Percentiles rank a stretch among this genome's conserved stretches.
Evolutionary conservation across 2,888 invertebrate species (phyloP).

Genomic region (Hypercompe scribonia): DNA sequence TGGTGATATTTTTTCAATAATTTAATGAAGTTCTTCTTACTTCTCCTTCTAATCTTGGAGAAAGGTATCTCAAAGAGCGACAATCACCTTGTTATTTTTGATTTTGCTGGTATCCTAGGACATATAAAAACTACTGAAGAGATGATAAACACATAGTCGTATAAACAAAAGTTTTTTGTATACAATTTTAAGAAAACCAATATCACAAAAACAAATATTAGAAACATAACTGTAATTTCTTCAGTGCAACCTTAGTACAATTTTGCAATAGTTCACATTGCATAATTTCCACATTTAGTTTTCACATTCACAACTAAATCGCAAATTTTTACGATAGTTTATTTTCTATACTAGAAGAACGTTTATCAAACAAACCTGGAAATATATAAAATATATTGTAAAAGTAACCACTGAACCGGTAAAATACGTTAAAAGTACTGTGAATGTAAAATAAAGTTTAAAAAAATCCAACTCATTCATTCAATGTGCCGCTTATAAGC

Average conservation of each 20-base stretch:
- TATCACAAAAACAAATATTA: too few relatives aligned
- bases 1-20: too few relatives aligned
- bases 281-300: not conserved
- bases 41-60: too few relatives aligned
- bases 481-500: not conserved
- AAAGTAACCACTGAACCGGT: not conserved
- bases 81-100: too few relatives aligned
- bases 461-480: not conserved
- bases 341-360: not conserved
- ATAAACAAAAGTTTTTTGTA: too few relatives aligned
- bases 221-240: not conserved
- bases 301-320: not conserved
- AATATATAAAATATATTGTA: not conserved
- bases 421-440: not conserved
- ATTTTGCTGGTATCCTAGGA: not conserved
- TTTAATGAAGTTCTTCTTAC: too few relatives aligned
- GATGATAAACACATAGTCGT: too few relatives aligned
- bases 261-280: not conserved
- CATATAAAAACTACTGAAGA: not conserved
- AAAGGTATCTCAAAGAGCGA: too few relatives aligned
- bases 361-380: not conserved
- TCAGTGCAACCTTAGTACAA: not conserved
- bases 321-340: not conserved
- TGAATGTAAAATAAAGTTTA: not conserved
- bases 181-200: not conserved